Conservation (phyloP, 2,797 vertebrate species). For the Pyrrhura leucotis region DNA sequence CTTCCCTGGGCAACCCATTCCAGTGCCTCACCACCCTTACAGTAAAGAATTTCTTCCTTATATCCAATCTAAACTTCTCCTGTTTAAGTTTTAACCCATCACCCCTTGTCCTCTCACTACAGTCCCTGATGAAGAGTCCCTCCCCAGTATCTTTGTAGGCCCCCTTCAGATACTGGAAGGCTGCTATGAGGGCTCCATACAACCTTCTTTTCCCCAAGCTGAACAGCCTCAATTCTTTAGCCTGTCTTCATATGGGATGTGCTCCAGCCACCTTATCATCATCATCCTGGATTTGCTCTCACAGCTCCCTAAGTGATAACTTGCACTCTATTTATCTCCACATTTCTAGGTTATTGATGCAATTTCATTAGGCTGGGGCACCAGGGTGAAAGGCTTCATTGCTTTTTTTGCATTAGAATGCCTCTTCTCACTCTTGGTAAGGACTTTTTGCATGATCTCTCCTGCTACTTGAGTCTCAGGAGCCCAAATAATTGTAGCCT, state of each 20-base stretch:
- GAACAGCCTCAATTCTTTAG: not conserved
- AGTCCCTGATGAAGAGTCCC: not conserved
- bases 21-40: not conserved
- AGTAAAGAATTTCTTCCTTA: not conserved
- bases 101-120: not conserved
- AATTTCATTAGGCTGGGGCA: slow-evolving; percentile 85
- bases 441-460: not conserved
- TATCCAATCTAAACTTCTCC: not conserved
- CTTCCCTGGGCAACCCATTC: no score
- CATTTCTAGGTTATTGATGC: slow-evolving; percentile 81
- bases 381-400: slow-evolving; percentile 88
- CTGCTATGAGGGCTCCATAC: not conserved
- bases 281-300: not conserved
- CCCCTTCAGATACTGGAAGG: not conserved
- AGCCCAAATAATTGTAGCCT: not conserved
- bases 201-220: not conserved
- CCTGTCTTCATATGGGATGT: not conserved
- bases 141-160: not conserved
- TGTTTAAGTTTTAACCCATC: not conserved
- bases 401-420: slow-evolving; percentile 87
- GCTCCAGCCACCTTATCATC: not conserved
- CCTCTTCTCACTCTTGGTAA: slow-evolving; percentile 87
- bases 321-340: accelerated
- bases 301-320: not conserved
- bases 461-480: not conserved